These are phyloP conservation scores for Halotydeus destructor DNA, from an alignment of 1,140 invertebrate species.

Conservation along the genomic window DNA sequence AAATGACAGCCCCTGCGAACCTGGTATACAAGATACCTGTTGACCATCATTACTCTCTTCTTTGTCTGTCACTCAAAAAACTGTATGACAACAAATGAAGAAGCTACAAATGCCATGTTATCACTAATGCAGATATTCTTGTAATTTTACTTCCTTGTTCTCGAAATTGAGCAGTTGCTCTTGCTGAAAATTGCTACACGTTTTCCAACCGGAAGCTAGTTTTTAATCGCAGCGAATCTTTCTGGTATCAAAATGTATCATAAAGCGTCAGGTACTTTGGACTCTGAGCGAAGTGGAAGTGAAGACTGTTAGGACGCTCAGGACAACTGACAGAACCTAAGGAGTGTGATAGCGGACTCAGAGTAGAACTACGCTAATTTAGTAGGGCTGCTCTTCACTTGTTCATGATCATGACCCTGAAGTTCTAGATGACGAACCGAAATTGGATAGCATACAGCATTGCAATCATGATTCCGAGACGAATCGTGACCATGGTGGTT, in stretches of 20 bases:
- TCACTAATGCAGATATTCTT: too few species aligned
- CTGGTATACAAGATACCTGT: too few species aligned
- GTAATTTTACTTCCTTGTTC: too few species aligned
- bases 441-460: not conserved
- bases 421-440: slow-evolving; percentile 13
- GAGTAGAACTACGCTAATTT: slow-evolving; percentile 25
- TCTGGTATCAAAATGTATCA: slow-evolving; percentile 29
- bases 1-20: too few species aligned
- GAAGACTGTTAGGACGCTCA: slow-evolving; percentile 17
- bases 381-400: slow-evolving; percentile 29
- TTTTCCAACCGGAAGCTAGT: slow-evolving; percentile 28
- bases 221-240: slow-evolving; percentile 28
- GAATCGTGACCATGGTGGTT: slow-evolving; percentile 26
- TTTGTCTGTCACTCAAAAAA: too few species aligned
- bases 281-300: too few species aligned
- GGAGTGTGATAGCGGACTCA: slow-evolving; percentile 19
- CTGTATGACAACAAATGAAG: too few species aligned
- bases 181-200: slow-evolving; percentile 21
- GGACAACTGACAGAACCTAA: slow-evolving; percentile 8
- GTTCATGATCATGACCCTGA: slow-evolving; percentile 26
- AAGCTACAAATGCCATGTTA: too few species aligned
- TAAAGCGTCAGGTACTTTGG: slow-evolving; percentile 15
- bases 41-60: too few species aligned
- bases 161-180: slow-evolving; percentile 19
- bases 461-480: slow-evolving; percentile 2